Evolutionary conservation across 2,113 vertebrate species (phyloP).

Genomic region (Tachysurus fulvidraco): DNA sequence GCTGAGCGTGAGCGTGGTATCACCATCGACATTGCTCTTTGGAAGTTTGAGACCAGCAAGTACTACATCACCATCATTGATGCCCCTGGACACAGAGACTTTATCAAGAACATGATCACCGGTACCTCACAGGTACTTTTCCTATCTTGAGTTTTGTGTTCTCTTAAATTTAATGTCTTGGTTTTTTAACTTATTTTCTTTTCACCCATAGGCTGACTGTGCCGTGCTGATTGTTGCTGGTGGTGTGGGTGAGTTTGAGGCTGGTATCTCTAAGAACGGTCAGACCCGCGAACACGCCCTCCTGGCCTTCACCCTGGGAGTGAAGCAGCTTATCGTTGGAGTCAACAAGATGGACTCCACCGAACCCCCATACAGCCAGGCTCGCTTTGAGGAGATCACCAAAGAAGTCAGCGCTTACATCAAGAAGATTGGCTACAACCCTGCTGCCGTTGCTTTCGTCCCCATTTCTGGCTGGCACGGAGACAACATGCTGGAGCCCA

Average conservation of each 20-base stretch:
- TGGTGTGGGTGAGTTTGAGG: slow-evolving; percentile 79
- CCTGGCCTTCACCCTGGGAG: slow-evolving; percentile 77
- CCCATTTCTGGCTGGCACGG: slow-evolving; percentile 74
- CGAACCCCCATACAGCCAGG: slow-evolving; percentile 68
- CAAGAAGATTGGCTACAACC: slow-evolving; percentile 72
- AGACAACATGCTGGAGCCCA: slow-evolving; percentile 68
- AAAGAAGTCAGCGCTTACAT: slow-evolving; percentile 71
- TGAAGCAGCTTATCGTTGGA: slow-evolving; percentile 72
- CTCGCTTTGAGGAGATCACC: slow-evolving; percentile 65
- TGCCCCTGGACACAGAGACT: slow-evolving; percentile 62
- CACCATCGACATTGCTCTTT: slow-evolving; percentile 80
- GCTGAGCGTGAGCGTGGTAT: slow-evolving; percentile 80
- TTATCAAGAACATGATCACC: slow-evolving; percentile 66
- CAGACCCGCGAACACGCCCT: slow-evolving; percentile 81
- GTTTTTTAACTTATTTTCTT: neutral
- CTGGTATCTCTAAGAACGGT: slow-evolving; percentile 81
- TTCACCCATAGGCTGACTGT: slow-evolving; percentile 72
- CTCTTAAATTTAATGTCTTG: neutral
- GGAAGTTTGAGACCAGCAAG: slow-evolving; percentile 57
- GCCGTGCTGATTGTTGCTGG: slow-evolving; percentile 79
- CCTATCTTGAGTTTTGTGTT: neutral
- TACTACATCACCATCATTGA: slow-evolving; percentile 60
- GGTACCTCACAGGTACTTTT: slow-evolving; percentile 55
- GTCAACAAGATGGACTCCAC: slow-evolving; percentile 71
- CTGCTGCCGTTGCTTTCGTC: slow-evolving; percentile 64